Evolutionary conservation across 2,113 vertebrate genomes (phyloP), one percentile per base, ranked within the genome.

Genomic region (Coptodon bakossiorum): DNA sequence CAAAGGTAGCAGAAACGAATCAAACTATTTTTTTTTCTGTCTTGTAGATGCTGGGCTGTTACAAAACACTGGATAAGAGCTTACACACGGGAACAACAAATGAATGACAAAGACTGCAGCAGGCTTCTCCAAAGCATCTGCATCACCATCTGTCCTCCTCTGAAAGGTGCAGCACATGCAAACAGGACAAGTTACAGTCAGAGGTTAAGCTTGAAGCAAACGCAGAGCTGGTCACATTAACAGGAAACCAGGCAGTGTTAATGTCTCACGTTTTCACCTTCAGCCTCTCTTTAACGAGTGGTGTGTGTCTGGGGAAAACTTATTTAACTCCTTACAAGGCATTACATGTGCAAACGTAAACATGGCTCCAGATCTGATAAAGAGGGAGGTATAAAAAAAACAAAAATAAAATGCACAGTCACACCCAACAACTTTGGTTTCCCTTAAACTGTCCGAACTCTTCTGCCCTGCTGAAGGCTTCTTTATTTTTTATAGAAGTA

Each of bases 201-300:
- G 43, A 86, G 57, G 63, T 86, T 92, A 90, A 91, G 92, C 88
- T 48, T 78, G 43, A 48, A 10, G 9, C 71, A 19, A 17, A 17
- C 27, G 17, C 71, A 50, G 24, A 78, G 24, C 71, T 48, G 4
- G 43, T 48, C 43, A 78, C 43, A 52, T 31, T 52, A 78, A 31
- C 24, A 78, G 45, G 3, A 78, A 50, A 78, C 17, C 24, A 31
- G 45, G 27, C 27, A n/a, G 4, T 5, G 73, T 52, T 78, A 48
- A 31, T 52, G 73, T 31, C 45, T 78, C 27, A 13, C 2, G 45
- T 52, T 50, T 50, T 50, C 9, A 76, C 68, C 68, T 76, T 3
- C 27, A 50, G 14, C 10, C 3, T 31, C 73, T 50, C 45, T 48
- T 76, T 76, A 48, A 76, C 6, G 43, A 48, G 14, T 29, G 9